Conservation (phyloP, 2,888 invertebrate species). For the Drosophila paracracens region DNA sequence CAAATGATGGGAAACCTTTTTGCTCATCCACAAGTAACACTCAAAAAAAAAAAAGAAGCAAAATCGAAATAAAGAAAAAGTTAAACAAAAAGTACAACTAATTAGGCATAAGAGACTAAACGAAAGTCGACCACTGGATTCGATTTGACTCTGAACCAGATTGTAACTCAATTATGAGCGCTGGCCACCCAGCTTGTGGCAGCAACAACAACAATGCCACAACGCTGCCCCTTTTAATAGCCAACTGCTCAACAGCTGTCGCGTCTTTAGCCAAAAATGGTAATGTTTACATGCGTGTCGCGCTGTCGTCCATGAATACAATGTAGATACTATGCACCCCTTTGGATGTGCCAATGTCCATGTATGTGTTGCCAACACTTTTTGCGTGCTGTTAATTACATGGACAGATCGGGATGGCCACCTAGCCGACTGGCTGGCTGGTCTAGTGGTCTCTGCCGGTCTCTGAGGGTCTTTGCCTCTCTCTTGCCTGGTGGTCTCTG, state of each 20-base stretch:
- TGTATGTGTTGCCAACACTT: constrained; percentile 74
- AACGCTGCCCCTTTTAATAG: neutral
- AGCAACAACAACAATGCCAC: neutral
- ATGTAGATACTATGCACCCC: constrained; percentile 40
- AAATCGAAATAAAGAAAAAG: constrained; percentile 16
- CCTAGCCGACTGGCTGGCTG: constrained; percentile 9
- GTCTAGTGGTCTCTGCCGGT: constrained; percentile 53
- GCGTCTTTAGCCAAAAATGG: constrained; percentile 80
- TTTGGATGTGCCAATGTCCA: constrained; percentile 67
- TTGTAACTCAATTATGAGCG: constrained; percentile 78
- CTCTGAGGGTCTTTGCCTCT: constrained; percentile 72
- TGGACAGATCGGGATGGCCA: constrained; percentile 46
- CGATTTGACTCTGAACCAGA: constrained; percentile 72
- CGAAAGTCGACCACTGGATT: constrained; percentile 65
- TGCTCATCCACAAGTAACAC: constrained; percentile 44
- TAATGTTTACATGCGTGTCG: constrained; percentile 80
- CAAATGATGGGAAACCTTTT: constrained; percentile 82
- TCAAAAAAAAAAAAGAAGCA: constrained; percentile 6
- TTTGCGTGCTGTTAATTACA: constrained; percentile 81
- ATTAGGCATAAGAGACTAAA: constrained; percentile 70
- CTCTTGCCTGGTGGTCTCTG: constrained; percentile 74
- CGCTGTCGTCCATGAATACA: constrained; percentile 51
- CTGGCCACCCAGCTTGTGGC: constrained; percentile 66
- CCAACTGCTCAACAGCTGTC: constrained; percentile 59
- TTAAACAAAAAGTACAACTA: constrained; percentile 61